phyloP scores from a whole-genome alignment of 1,140 invertebrate genomes.

The Lasaia peninsularis region DNA sequence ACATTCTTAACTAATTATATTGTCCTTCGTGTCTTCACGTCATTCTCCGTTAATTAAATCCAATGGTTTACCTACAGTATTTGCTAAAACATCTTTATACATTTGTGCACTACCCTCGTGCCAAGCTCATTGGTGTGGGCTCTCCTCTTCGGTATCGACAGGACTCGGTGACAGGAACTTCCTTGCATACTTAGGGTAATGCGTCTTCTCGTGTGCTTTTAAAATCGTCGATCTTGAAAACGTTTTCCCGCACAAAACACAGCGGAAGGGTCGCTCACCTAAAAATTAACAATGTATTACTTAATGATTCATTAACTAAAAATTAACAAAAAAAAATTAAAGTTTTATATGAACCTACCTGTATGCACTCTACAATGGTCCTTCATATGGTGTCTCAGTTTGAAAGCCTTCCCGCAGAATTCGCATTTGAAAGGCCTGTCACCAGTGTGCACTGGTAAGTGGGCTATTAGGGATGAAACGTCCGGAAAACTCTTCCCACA shows the following conservation, averaged over 20 bases:
- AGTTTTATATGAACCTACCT: conserved; percentile 70
- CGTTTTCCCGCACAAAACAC: conserved; percentile 91
- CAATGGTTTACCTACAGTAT: conserved; percentile 38
- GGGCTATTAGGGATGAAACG: conserved; percentile 89
- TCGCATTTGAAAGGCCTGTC: conserved; percentile 94
- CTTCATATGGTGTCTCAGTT: conserved; percentile 94
- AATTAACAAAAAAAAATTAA: conserved; percentile 1
- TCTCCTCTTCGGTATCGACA: conserved; percentile 88
- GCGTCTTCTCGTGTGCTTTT: conserved; percentile 94
- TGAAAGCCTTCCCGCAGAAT: conserved; percentile 94
- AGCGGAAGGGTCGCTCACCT: conserved; percentile 92
- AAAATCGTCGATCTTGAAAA: conserved; percentile 93
- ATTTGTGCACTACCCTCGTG: conserved; percentile 42
- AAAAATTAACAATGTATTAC: conserved; percentile 32
- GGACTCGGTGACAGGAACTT: conserved; percentile 91
- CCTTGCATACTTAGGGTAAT: conserved; percentile 92
- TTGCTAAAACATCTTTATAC: conserved; percentile 43
- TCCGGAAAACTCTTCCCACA: conserved; percentile 94
- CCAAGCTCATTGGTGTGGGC: conserved; percentile 82
- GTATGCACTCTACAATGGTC: conserved; percentile 94
- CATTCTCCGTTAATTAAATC: conserved; percentile 59
- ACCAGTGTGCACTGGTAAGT: conserved; percentile 91
- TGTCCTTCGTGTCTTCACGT: conserved; percentile 65
- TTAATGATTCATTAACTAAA: background rate
- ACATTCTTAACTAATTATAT: conserved; percentile 76